Percentiles rank a stretch among this genome's conserved stretches.
Conservation (phyloP, 2,888 invertebrate genomes). For the Embidobia sp. region DNA sequence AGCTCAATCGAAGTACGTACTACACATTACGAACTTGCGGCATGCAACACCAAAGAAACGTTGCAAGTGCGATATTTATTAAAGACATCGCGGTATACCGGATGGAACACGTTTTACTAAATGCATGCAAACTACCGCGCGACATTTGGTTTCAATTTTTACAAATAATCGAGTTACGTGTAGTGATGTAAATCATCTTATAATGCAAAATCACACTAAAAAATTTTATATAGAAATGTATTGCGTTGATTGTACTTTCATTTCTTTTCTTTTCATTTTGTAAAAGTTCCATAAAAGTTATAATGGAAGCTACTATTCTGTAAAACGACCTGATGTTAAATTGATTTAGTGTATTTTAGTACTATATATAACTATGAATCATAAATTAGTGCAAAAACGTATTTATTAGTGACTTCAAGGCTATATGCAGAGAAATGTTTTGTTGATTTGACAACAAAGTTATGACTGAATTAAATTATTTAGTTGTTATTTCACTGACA, state of each 20-base stretch:
- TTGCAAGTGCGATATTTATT: slow-evolving; percentile 53
- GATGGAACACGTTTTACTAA: slow-evolving; percentile 46
- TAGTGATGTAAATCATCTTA: slow-evolving; percentile 43
- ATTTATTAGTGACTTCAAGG: too few relatives aligned
- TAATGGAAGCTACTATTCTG: too few relatives aligned
- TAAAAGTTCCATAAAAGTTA: too few relatives aligned
- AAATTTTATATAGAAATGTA: background rate
- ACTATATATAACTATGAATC: too few relatives aligned
- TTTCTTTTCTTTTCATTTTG: background rate
- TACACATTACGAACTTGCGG: slow-evolving; percentile 42
- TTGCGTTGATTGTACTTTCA: background rate
- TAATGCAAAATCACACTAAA: slow-evolving; percentile 26
- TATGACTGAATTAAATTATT: too few relatives aligned
- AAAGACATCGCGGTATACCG: slow-evolving; percentile 44
- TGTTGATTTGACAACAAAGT: too few relatives aligned
- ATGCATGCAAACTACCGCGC: slow-evolving; percentile 39
- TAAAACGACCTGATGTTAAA: too few relatives aligned
- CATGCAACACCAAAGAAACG: slow-evolving; percentile 39
- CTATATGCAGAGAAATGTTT: too few relatives aligned
- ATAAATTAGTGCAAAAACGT: too few relatives aligned
- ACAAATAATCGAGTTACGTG: slow-evolving; percentile 25
- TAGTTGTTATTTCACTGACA: too few relatives aligned
- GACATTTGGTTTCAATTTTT: slow-evolving; percentile 55
- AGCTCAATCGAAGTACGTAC: slow-evolving; percentile 38
- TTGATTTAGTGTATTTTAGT: too few relatives aligned